Base-by-base conservation (phyloP, 2,888 invertebrate species). In the Agapostemon virescens region DNA sequence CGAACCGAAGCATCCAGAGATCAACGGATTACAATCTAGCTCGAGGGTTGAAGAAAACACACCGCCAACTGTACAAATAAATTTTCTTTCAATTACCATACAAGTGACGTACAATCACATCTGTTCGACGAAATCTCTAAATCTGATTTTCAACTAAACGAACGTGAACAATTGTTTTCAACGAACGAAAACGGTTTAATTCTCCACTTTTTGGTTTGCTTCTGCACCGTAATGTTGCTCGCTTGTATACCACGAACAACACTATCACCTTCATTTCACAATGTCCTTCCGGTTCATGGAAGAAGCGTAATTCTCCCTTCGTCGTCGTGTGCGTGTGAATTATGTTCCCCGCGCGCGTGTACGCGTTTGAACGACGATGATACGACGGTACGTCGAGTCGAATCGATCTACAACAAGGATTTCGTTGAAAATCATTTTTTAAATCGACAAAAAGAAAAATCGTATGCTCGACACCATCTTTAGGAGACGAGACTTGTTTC, bases 261-360 rank as follows among this genome's bases (percentile, higher is more conserved):
- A 20, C 58, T 9, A 61, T 20, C 17, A 20, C 49, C 36, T 77
- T 72, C 79, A 83, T 77, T 75, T 70, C 74, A 86, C 76, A 67
- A 83, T 75, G 72, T 70, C 79, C 74, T 61, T 80, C 70, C 74
- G 33, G 49, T 75, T 70, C 63, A 72, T 30, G 77, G 75, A 81
- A 75, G 69, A 75, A 76, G 66, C 64, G 36, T 75, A 63, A 81
- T 61, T 55, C 63, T 74, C 33, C 69, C 66, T 63, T 72, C 61
- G 66, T 72, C 61, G 66, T 73, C 40, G 55, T 84, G 81, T 84
- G 86, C 81, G 86, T 83, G 72, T 84, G 77, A 79, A 66, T 81
- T 33, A 77, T 78, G 30, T 78, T 61, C 61, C 42, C 42, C 42
- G 40, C 63, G 64, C 66, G 52, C 72, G 42, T 66, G 69, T 69